A percentile compares a stretch with the other conserved stretches of the same genome.
Conservation (phyloP, 2,797 vertebrate genomes). For the Vespertilio murinus region DNA sequence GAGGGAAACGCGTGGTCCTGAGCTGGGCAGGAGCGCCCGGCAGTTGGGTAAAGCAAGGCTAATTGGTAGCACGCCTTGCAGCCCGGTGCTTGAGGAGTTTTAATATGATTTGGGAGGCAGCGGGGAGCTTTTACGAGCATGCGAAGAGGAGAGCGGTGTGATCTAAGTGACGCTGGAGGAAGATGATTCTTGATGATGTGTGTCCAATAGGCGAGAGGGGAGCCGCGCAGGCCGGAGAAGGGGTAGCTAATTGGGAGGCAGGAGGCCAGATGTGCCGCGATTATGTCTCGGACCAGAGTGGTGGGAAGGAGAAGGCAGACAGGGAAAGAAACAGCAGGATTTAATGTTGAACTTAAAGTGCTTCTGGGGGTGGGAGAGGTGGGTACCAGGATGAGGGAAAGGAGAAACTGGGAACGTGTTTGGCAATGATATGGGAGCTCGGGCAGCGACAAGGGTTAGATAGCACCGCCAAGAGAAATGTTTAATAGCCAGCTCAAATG, state of each 20-base stretch:
- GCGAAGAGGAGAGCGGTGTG: background rate
- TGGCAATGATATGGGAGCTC: background rate
- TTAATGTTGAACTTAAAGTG: background rate
- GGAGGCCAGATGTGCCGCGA: background rate
- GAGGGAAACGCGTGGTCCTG: accelerated
- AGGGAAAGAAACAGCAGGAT: background rate
- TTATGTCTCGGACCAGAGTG: background rate
- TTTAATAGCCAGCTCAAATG: background rate
- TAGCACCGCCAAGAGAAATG: background rate
- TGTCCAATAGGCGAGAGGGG: background rate
- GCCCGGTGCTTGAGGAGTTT: background rate
- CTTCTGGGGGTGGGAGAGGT: background rate
- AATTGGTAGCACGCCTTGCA: constrained; percentile 20
- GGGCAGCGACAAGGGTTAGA: background rate
- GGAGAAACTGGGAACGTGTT: background rate
- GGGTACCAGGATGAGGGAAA: background rate
- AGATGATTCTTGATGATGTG: constrained; percentile 57
- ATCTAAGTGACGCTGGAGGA: constrained; percentile 47
- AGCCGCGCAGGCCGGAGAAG: background rate
- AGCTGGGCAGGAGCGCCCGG: background rate
- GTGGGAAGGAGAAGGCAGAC: background rate
- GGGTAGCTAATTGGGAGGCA: constrained; percentile 24
- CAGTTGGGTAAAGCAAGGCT: background rate
- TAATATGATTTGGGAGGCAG: constrained; percentile 66
- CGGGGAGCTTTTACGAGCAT: background rate